phyloP scores from a whole-genome alignment of 1,140 invertebrate genomes.

The Telenomus remus region DNA sequence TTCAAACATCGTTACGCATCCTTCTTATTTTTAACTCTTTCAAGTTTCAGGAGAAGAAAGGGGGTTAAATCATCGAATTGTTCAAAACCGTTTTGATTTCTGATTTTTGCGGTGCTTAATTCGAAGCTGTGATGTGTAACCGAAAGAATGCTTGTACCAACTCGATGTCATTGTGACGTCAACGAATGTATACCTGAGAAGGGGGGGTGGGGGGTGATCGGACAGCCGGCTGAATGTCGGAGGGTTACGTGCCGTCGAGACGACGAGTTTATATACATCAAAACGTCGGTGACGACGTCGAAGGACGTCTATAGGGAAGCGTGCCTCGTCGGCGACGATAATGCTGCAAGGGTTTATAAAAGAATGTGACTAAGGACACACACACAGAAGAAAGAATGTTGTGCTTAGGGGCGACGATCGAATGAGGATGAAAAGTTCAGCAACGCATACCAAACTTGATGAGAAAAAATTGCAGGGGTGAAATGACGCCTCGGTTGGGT shows the following conservation, averaged over 20 bases:
- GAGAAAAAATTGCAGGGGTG: conserved; percentile 29
- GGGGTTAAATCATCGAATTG: too few species aligned
- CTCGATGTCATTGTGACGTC: conserved; percentile 45
- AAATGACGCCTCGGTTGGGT: conserved; percentile 1
- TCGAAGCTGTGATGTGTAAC: conserved; percentile 34
- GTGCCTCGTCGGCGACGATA: conserved; percentile 49
- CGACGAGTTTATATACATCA: conserved; percentile 48
- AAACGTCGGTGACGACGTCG: conserved; percentile 43
- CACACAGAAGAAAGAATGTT: conserved; percentile 30
- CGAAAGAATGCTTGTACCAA: conserved; percentile 42
- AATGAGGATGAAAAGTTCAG: conserved; percentile 51
- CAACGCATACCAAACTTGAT: conserved; percentile 40
- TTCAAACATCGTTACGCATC: too few species aligned
- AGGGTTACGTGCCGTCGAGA: conserved; percentile 49
- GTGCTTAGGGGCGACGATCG: conserved; percentile 41
- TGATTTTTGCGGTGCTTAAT: too few species aligned
- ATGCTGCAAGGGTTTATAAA: conserved; percentile 50
- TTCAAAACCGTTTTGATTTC: too few species aligned
- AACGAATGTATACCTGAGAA: conserved; percentile 45
- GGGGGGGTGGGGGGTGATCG: conserved; percentile 37
- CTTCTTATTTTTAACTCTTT: too few species aligned
- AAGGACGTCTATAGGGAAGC: conserved; percentile 42
- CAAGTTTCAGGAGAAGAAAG: too few species aligned
- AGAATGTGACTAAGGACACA: conserved; percentile 49
- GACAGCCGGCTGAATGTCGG: conserved; percentile 37